Conservation (phyloP, 2,797 vertebrate species). For the Oophaga sylvatica region DNA sequence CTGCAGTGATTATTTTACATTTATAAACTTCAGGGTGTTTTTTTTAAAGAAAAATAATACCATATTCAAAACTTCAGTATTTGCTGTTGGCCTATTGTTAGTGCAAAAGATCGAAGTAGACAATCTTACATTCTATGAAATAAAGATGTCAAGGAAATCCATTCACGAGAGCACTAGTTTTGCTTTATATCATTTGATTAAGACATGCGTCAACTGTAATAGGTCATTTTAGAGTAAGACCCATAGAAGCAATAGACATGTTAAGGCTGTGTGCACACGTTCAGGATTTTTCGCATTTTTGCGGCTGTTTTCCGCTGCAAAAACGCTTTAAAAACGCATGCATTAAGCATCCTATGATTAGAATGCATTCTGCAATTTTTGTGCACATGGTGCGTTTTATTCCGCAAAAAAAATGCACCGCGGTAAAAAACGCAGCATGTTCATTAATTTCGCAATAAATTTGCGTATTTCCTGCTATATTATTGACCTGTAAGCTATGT, state of each 20-base stretch:
- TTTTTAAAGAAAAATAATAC: not conserved
- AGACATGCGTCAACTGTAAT: not conserved
- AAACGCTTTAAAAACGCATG: too few relatives aligned
- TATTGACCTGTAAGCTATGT: too few relatives aligned
- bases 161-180: not conserved
- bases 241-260: not conserved
- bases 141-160: not conserved
- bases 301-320: too few relatives aligned
- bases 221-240: not conserved
- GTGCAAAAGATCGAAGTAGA: not conserved
- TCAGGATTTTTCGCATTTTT: too few relatives aligned
- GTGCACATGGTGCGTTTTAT: too few relatives aligned
- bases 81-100: not conserved
- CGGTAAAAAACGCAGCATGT: too few relatives aligned
- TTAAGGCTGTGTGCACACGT: too few relatives aligned
- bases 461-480: too few relatives aligned
- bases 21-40: not conserved
- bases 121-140: not conserved
- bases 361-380: too few relatives aligned
- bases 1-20: not conserved
- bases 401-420: too few relatives aligned
- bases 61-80: not conserved
- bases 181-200: not conserved
- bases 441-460: too few relatives aligned
- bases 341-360: too few relatives aligned